phyloP scores from a whole-genome alignment of 2,113 vertebrate species.

The Eptatretus burgeri region DNA sequence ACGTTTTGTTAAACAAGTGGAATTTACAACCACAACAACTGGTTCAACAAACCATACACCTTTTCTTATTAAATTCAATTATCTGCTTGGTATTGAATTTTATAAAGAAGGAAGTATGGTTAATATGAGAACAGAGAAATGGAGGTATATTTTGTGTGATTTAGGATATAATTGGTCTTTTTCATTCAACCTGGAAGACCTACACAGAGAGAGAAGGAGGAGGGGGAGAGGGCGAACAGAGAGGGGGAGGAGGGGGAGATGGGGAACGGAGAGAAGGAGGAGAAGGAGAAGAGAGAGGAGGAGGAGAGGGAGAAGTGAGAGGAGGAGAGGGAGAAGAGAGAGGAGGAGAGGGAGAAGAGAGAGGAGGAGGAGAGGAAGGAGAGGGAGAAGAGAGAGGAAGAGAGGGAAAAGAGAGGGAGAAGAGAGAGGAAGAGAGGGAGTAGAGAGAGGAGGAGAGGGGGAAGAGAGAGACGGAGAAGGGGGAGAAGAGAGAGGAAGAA shows the following conservation, averaged over 20 bases:
- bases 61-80: too few species aligned
- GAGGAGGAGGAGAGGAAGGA: background rate
- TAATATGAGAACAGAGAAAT: too few species aligned
- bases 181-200: too few species aligned
- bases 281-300: background rate
- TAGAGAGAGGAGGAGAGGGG: background rate
- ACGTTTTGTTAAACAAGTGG: too few species aligned
- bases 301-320: background rate
- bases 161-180: too few species aligned
- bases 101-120: too few species aligned
- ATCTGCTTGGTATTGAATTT: too few species aligned
- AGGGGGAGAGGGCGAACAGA: background rate
- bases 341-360: background rate
- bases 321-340: background rate
- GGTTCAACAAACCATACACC: too few species aligned
- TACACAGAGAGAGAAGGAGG: background rate
- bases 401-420: background rate
- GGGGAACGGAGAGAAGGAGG: background rate
- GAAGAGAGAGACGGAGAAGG: background rate
- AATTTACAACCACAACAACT: too few species aligned
- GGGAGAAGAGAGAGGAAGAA: background rate
- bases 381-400: background rate
- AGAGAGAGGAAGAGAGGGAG: background rate
- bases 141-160: too few species aligned
- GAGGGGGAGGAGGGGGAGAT: background rate